Evolutionary conservation across 1,140 invertebrate species (phyloP), one percentile per base, ranked within the genome.

Genomic region (Tetragnatha versicolor): DNA sequence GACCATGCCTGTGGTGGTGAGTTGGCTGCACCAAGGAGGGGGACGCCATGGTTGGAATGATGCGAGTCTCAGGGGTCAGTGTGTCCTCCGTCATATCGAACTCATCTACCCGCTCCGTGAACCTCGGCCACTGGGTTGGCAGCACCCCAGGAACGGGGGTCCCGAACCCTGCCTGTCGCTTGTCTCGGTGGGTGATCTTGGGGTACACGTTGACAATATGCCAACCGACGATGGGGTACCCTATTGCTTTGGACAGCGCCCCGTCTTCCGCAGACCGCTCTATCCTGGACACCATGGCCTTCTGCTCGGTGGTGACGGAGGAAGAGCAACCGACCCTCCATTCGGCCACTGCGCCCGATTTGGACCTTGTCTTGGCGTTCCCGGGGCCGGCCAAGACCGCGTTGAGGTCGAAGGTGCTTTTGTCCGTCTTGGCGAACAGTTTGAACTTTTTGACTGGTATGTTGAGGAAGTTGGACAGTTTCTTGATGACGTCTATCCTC

Each of bases 261-360:
- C 91, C 91, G 82, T 91, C 90, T 17, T 86, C 86, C 1, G 90
- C 88, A 77, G 89, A 88, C 25, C 88, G 86, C 47, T 90, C 88
- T 10, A 92, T 83, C 49, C 89, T 88, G 22, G 89, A 88, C 10
- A 92, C 85, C 14, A 89, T 83, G 22, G 89, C 86, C 80, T 87
- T 84, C 58, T 87, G 84, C 47, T 89, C 88, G 60, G 39, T 85
- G 82, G 90, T 89, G 88, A 92, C 84, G 66, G 89, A 88, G 5
- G 88, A 88, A 6, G 89, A 89, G 84, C 92, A 93, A 9, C 91
- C 92, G 70, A 92, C 89, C 88, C 90, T 84, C 88, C 89, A 90
- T 12, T 89, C 87, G 4, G 91, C 83, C 37, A 87, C 81, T 25
- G 87, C 84, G 61, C 87, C 86, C 77, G 88, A 86, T 12, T 88